A percentile compares a stretch with the other conserved stretches of the same genome.
These are phyloP conservation scores for Sebastiscus albofasciatus DNA, from an alignment of 2,797 vertebrate genomes.

Conservation along the genomic window DNA sequence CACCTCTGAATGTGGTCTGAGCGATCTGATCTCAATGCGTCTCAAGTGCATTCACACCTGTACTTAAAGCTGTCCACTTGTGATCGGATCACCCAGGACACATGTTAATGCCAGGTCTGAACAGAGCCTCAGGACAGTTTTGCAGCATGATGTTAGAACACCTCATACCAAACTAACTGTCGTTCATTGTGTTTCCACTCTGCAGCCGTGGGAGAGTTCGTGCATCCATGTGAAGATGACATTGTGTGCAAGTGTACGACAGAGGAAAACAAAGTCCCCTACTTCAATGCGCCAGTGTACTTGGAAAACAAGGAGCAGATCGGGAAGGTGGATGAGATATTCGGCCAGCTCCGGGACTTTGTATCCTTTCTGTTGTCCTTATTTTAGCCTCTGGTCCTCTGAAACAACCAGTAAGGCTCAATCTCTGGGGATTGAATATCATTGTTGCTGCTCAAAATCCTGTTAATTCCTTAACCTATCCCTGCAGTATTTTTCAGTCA, in stretches of 20 bases:
- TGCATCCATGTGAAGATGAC: conserved; percentile 98
- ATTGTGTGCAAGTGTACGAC: conserved; percentile 95
- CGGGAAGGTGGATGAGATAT: conserved; percentile 98
- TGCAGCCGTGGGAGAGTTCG: conserved; percentile 92
- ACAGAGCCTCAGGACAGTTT: fast-evolving
- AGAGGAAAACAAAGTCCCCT: conserved; percentile 96
- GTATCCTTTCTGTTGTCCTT: conserved; percentile 88
- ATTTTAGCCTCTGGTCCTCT: background rate
- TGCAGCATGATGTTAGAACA: background rate
- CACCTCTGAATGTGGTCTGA: no score
- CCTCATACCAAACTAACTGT: background rate
- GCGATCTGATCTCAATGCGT: no score
- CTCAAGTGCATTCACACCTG: no score
- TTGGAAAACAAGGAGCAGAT: conserved; percentile 99
- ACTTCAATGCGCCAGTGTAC: conserved; percentile 97
- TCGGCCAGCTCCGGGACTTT: conserved; percentile 95
- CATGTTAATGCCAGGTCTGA: no score
- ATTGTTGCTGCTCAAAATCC: background rate
- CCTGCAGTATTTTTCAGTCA: conserved; percentile 96
- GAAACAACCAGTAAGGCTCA: no score
- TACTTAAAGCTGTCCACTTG: no score
- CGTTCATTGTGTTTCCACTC: conserved; percentile 5
- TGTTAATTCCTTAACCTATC: conserved; percentile 56
- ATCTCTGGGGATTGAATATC: background rate
- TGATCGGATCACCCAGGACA: no score